A percentile compares a stretch with the other conserved stretches of the same genome.
These are phyloP conservation scores for Bembecia ichneumoniformis DNA, from an alignment of 2,888 invertebrate genomes.

Conservation along the genomic window DNA sequence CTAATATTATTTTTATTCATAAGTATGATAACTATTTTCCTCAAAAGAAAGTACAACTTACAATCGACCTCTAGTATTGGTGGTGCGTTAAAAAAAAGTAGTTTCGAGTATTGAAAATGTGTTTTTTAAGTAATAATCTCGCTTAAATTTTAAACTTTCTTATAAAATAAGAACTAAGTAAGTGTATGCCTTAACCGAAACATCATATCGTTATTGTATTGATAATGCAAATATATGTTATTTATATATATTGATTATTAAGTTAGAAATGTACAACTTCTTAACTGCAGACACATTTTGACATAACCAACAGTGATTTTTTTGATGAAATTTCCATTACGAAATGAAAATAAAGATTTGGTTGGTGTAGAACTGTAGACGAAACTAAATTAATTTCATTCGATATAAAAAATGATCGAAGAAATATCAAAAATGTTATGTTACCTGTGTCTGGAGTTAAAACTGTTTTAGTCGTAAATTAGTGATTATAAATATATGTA, in stretches of 20 bases:
- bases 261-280: background rate
- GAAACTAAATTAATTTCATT: too few relatives aligned
- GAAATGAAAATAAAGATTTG: too few relatives aligned
- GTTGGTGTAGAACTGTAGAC: too few relatives aligned
- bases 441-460: background rate
- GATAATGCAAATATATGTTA: conserved; percentile 40
- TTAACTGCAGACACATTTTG: background rate
- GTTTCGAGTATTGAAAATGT: too few relatives aligned
- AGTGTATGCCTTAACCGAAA: conserved; percentile 60
- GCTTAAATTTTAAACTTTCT: conserved; percentile 42
- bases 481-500: conserved; percentile 41
- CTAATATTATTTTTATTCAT: too few relatives aligned
- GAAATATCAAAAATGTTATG: background rate
- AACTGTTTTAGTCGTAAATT: conserved; percentile 13
- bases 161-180: conserved; percentile 58
- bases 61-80: background rate
- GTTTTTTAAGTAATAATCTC: background rate
- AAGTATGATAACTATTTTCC: background rate
- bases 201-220: conserved; percentile 70
- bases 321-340: too few relatives aligned
- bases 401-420: too few relatives aligned
- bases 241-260: background rate
- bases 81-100: background rate
- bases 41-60: background rate
- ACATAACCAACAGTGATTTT: too few relatives aligned